Conservation (phyloP, 1,140 invertebrate species). For the Tigriopus japonicus region DNA sequence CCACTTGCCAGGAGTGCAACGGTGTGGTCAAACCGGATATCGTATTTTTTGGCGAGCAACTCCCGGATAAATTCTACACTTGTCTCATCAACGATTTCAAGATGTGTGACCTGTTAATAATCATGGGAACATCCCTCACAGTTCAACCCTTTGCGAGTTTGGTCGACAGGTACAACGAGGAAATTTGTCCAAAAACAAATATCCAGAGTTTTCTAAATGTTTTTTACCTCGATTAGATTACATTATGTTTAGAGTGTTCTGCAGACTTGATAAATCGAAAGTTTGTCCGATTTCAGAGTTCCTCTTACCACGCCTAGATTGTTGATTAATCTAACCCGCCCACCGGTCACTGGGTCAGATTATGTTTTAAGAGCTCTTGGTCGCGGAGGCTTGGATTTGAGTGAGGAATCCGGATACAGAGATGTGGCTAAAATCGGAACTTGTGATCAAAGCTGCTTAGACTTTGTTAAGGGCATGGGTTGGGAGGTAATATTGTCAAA, state of each 20-base stretch:
- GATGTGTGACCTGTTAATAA: conserved; percentile 74
- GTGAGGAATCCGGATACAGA: conserved; percentile 35
- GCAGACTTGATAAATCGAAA: no score
- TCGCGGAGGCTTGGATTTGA: conserved; percentile 23
- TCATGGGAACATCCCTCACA: conserved; percentile 82
- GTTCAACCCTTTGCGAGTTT: conserved; percentile 94
- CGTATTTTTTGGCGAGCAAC: conserved; percentile 77
- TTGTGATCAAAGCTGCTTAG: conserved; percentile 63
- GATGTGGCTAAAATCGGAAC: conserved; percentile 73
- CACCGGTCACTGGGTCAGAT: neutral
- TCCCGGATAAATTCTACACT: conserved; percentile 52
- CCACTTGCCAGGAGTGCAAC: conserved; percentile 44
- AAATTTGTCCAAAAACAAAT: no score
- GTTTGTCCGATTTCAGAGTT: neutral
- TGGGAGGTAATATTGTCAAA: conserved; percentile 42
- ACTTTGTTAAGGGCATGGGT: conserved; percentile 57
- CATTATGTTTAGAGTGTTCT: no score
- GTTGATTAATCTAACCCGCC: conserved; percentile 41
- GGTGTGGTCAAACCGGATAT: conserved; percentile 80
- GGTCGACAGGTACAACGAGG: conserved; percentile 36
- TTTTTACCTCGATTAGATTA: no score
- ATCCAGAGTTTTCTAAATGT: no score
- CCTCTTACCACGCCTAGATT: conserved; percentile 22
- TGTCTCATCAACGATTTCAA: conserved; percentile 50
- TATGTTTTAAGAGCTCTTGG: conserved; percentile 13